Evolutionary conservation across 2,113 vertebrate species (phyloP).

Genomic region (Sardina pilchardus): DNA sequence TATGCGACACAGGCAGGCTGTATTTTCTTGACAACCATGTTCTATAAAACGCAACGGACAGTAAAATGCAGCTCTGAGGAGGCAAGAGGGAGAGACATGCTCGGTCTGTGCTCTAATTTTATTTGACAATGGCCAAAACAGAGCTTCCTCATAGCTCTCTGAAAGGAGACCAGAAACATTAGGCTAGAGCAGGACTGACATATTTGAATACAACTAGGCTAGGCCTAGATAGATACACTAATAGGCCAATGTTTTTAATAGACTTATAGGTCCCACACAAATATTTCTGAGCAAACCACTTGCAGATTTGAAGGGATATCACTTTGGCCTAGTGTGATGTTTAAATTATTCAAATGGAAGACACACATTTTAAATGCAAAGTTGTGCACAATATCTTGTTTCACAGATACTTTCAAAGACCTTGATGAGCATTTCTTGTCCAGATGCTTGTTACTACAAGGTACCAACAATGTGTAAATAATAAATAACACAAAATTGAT

Average conservation of each 20-base stretch:
- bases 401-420: not conserved
- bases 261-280: not conserved
- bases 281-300: not conserved
- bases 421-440: not conserved
- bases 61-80: constrained; percentile 35
- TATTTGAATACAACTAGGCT: not conserved
- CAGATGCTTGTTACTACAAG: not conserved
- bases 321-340: not conserved
- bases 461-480: too few relatives aligned
- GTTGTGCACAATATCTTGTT: not conserved
- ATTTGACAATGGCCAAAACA: constrained; percentile 5
- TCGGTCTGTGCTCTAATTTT: not conserved
- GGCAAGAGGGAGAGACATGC: not conserved
- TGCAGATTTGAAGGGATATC: not conserved
- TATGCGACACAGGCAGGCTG: not conserved
- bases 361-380: not conserved
- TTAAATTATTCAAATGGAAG: not conserved
- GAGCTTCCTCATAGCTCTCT: not conserved
- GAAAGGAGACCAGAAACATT: not conserved
- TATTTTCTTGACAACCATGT: constrained; percentile 39
- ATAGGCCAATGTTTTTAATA: not conserved
- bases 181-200: not conserved
- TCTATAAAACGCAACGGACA: constrained; percentile 47
- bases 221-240: not conserved
- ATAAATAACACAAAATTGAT: too few relatives aligned